Evolutionary conservation across 2,113 vertebrate genomes (phyloP).

Genomic region (Rhabdornis inornatus): DNA sequence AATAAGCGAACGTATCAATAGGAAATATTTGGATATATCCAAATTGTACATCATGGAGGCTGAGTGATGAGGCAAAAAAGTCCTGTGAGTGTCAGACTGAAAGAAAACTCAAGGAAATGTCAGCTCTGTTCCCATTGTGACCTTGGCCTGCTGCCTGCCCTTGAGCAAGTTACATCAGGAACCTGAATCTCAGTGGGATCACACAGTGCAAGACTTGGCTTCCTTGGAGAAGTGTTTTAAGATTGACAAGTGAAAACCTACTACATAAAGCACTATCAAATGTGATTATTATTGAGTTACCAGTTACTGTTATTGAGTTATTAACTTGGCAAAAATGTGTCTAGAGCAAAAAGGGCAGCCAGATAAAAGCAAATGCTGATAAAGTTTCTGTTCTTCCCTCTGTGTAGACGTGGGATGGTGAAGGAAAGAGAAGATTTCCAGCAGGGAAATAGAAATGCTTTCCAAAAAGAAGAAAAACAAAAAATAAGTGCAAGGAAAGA

Average conservation of each 20-base stretch:
- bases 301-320: constrained; percentile 11
- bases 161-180: neutral
- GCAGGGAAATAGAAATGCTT: neutral
- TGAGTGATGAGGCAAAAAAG: neutral
- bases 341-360: neutral
- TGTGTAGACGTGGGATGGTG: neutral
- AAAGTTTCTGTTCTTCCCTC: neutral
- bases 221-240: constrained; percentile 1
- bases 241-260: constrained; percentile 21
- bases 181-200: neutral
- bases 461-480: neutral
- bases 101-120: neutral
- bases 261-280: constrained; percentile 14
- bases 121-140: neutral
- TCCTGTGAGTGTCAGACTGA: neutral
- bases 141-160: neutral
- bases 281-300: constrained; percentile 53
- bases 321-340: constrained; percentile 32
- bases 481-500: neutral
- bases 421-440: neutral
- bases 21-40: neutral
- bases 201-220: neutral
- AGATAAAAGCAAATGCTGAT: neutral
- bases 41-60: rapidly evolving
- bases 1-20: neutral